Evolutionary conservation across 2,113 vertebrate species (phyloP), one percentile per base, ranked within the genome.

Genomic region (Pygoscelis antarcticus): DNA sequence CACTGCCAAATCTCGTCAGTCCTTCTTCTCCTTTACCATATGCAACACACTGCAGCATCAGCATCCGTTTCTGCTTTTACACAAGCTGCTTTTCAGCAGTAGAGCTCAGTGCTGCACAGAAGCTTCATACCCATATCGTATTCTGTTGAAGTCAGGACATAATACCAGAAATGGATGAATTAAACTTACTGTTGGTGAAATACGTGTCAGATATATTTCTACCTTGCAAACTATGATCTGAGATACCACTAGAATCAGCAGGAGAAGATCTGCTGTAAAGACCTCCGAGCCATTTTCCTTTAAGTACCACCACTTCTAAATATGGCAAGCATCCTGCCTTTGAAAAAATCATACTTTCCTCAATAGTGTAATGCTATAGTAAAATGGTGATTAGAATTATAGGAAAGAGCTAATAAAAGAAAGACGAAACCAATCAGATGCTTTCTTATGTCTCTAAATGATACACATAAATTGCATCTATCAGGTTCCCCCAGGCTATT

Each of bases 401-500:
- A 90, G 83, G 72, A 86, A 86, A 95, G 72, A 95, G 72, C 87
- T 72, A 93, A 82, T n/a, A 85, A 82, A 87, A 75, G 64, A 70
- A 89, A 89, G 61, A 89, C 12, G 1, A 95, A 95, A 68, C 77
- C 89, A 91, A 93, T 95, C 65, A 82, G 77, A 82, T 82, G 80
- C 74, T 90, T 93, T 89, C 51, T 90, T 84, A 69, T 26, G 81
- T 76, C 81, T 84, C 92, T 75, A 91, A 95, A 90, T 89, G 60
- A 92, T 47, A 92, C 44, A 79, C 44, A 87, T 81, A 95, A 91
- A 97, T 93, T 0, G 12, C 54, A 52, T 76, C 80, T 94, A 93
- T 94, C 86, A 87, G 78, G 87, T 75, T 96, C 57, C 77, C 89
- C 15, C 57, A 57, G 61, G 94, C 92, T 75, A 92, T 87, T 95